A percentile compares a stretch with the other conserved stretches of the same genome.
Evolutionary conservation across 92 coral and sea anemone genomes (phyloP).

Genomic region (Parazoanthus swiftii): DNA sequence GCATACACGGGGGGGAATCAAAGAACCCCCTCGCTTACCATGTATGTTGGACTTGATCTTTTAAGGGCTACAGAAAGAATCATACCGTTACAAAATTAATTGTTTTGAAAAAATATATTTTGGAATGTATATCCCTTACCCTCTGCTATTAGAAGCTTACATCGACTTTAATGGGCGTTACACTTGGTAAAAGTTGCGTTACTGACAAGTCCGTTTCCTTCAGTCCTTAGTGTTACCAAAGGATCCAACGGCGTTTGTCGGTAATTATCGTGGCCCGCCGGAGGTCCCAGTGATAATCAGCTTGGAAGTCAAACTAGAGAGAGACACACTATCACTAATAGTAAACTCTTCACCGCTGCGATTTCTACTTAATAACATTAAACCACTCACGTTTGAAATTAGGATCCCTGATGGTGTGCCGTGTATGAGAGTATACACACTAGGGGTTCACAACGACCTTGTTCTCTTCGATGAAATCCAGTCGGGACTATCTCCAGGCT

Average conservation of each 20-base stretch:
- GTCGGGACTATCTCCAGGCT: conserved; percentile 55
- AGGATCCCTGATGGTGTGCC: conserved; percentile 19
- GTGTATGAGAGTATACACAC: conserved; percentile 41
- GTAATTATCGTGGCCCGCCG: conserved; percentile 19
- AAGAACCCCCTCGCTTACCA: too few relatives aligned
- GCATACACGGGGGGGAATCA: too few relatives aligned
- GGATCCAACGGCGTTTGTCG: conserved; percentile 19
- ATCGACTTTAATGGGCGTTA: background rate
- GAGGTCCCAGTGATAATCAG: conserved; percentile 36
- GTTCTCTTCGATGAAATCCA: conserved; percentile 65
- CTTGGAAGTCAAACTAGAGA: conserved; percentile 55
- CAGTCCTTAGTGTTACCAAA: conserved; percentile 18
- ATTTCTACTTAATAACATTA: conserved; percentile 57
- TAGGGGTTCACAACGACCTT: conserved; percentile 65
- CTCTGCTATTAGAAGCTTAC: too few relatives aligned
- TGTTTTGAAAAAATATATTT: too few relatives aligned
- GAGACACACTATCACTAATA: conserved; percentile 40
- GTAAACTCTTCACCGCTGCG: conserved; percentile 10
- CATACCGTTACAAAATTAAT: too few relatives aligned
- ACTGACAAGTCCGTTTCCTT: background rate
- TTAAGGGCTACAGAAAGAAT: too few relatives aligned
- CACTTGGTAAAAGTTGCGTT: background rate
- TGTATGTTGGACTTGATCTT: too few relatives aligned
- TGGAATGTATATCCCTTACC: too few relatives aligned
- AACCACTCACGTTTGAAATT: conserved; percentile 56